Evolutionary conservation across 2,797 vertebrate genomes (phyloP).

Genomic region (Liasis olivaceus): DNA sequence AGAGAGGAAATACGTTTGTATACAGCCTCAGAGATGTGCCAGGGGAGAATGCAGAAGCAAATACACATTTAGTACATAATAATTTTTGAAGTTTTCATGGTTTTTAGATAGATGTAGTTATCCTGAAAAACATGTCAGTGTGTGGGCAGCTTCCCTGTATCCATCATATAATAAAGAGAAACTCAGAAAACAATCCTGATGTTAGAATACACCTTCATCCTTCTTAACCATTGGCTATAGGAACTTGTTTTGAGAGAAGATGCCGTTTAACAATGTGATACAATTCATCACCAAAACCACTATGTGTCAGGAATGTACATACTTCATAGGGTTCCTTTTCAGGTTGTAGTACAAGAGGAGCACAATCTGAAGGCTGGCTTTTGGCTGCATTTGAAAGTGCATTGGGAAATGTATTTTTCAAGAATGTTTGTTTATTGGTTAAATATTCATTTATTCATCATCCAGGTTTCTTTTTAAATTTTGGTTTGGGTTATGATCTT

Average conservation of each 20-base stretch:
- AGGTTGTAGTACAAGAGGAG: background rate
- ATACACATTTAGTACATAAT: conserved; percentile 56
- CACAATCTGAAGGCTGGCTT: background rate
- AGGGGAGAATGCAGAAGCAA: conserved; percentile 51
- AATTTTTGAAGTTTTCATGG: conserved; percentile 43
- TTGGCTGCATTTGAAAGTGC: background rate
- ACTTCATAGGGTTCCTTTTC: background rate
- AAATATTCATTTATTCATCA: background rate
- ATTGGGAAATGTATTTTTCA: background rate
- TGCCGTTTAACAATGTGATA: background rate
- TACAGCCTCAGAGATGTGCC: conserved; percentile 49
- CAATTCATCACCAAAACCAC: background rate
- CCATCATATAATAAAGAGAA: background rate
- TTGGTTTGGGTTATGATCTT: background rate
- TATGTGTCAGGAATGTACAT: background rate
- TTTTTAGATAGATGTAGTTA: conserved; percentile 65
- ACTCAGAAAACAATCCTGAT: background rate
- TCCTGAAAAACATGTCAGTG: conserved; percentile 34
- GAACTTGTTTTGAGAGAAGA: background rate
- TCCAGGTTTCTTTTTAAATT: background rate
- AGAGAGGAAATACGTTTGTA: background rate
- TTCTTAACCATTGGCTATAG: background rate
- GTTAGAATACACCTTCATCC: background rate
- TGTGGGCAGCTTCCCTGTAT: background rate
- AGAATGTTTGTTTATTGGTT: background rate